Evolutionary conservation across 30 jellyfish, hydroid and myxozoan genomes (phyloP), one percentile per base, ranked within the genome.

Genomic region (Nemopilema nomurai): DNA sequence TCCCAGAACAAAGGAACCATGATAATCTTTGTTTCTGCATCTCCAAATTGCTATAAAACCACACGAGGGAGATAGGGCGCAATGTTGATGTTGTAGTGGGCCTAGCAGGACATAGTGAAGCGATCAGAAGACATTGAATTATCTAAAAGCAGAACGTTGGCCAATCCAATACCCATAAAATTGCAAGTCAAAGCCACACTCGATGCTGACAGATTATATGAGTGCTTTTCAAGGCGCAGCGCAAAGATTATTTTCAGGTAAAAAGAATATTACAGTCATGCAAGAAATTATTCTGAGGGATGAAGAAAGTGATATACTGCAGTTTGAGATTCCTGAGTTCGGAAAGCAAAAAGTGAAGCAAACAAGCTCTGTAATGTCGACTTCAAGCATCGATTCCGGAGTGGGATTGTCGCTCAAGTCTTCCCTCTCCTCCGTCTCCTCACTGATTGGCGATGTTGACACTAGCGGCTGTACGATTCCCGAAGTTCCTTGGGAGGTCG

Each of bases 391-490:
- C 4, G 91, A 83, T 41, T 83, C 91, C 0, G 91, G 91, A 8
- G 74, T 83, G 1, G 91, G 91, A 71, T 41, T 83, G 23, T 69
- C 91, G 1, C 41, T 66, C 27, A 62, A 76, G n/a, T 22, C 82
- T n/a, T 28, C 74, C 29, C 66, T 19, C 63, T 18, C 76, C 16
- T 49, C 91, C 1, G 91, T 83, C 41, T 83, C 91, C 19, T 83
- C 85, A 26, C 64, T 83, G 72, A 83, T 83, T 17, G 74, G 91
- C 68, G 91, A 83, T 28, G 79, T 83, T 18, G 91, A 83, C 51
- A 83, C 86, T 16, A 71, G 85, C 27, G 91, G 91, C 3, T 83
- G 91, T 65, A 83, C 85, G 26, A 75, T 83, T 29, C 86, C 91
- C 25, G 86, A 83, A 30, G 91, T 83, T 57, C 80, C 91, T 21